phyloP scores from a whole-genome alignment of 35 echinoderm and acorn worm species.

The Strongylocentrotus purpuratus region DNA sequence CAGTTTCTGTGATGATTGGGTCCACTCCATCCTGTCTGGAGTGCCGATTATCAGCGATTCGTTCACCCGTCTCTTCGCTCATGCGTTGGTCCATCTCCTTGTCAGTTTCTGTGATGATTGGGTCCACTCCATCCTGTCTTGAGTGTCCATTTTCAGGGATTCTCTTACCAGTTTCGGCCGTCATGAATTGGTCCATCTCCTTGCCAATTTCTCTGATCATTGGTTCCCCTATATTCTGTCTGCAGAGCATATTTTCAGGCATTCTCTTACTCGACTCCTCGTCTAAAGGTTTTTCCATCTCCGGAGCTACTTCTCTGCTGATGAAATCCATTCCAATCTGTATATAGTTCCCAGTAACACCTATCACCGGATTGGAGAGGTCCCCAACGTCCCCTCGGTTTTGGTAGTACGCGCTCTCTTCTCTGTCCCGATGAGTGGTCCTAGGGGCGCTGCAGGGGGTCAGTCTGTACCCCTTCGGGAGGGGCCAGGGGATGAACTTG shows the following conservation, averaged over 20 bases:
- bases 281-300: neutral
- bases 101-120: neutral
- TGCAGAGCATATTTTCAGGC: too few relatives aligned
- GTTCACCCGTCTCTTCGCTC: neutral
- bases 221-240: too few relatives aligned
- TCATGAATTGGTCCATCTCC: too few relatives aligned
- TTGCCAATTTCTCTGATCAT: too few relatives aligned
- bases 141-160: neutral
- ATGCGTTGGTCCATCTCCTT: neutral
- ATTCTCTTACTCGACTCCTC: neutral
- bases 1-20: neutral
- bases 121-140: neutral
- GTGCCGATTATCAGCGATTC: neutral
- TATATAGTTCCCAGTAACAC: neutral
- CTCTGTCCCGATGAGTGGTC: neutral
- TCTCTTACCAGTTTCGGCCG: too few relatives aligned
- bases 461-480: constrained; percentile 34
- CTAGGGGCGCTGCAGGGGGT: neutral
- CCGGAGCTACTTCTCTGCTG: neutral
- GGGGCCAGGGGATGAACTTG: constrained; percentile 52
- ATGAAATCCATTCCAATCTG: neutral
- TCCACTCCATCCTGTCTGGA: neutral
- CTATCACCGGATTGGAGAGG: neutral
- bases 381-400: neutral
- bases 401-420: neutral